Base-by-base conservation (phyloP, 1,140 invertebrate species). In the Drosophila bocki region DNA sequence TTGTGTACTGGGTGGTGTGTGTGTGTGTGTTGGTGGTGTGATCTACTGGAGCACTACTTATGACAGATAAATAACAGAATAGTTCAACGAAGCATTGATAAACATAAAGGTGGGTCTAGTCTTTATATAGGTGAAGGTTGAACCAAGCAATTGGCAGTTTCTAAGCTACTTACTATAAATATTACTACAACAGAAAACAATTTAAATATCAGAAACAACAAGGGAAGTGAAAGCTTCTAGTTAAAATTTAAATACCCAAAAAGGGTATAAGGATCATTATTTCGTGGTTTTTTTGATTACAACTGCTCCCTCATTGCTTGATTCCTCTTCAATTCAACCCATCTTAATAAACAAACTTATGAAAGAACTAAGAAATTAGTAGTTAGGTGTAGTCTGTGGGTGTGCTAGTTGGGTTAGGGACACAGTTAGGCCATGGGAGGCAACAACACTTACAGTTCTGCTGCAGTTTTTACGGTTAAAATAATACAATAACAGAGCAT, bases 361-460 rank as follows among this genome's bases (percentile, higher is more conserved):
- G 32, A 22, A n/a, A 13, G 11, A 57, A 57, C 42, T 35, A 54
- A 45, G 19, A 19, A 32, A 47, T 72, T 71, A 59, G 67, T 72
- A 15, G 19, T 51, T 72, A 72, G 17, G 69, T 71, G 68, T 50
- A 60, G 45, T 59, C 32, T 77, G 48, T 61, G 37, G 8, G 62
- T 70, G 68, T 74, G 50, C 59, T 62, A 47, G 37, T 70, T 67
- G 48, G 53, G 58, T 79, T 62, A n/a, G 17, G 17, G 47, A 45
- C 8, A 84, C 67, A 61, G 32, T 77, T 64, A 39, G 44, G 45
- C 53, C 68, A 7, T 41, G 17, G 29, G 9, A 3, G 68, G 64
- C 65, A 69, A 62, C 72, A 81, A 82, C 82, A 87, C 85, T 87
- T 87, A 88, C 85, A 87, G 80, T 88, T 90, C 44, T 57, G 39